These are phyloP conservation scores for Alauda arvensis DNA, from an alignment of 2,797 vertebrate genomes.

Conservation along the genomic window DNA sequence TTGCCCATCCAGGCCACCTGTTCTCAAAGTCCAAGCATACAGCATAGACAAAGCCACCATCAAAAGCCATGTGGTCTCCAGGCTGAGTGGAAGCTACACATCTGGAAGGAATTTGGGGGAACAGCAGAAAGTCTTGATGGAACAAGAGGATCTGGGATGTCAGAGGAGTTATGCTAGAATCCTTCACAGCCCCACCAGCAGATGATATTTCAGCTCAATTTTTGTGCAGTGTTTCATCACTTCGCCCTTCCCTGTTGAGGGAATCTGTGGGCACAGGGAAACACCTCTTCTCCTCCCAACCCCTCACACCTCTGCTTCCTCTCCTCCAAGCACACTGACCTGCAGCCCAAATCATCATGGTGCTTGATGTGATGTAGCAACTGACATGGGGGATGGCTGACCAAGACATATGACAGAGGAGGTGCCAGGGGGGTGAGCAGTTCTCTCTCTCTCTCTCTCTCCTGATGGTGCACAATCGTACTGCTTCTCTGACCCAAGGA, in stretches of 20 bases:
- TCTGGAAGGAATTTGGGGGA: slow-evolving; percentile 13
- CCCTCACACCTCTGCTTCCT: background rate
- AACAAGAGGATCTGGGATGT: background rate
- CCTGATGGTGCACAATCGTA: background rate
- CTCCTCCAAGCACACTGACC: background rate
- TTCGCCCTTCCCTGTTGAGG: background rate
- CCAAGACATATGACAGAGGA: background rate
- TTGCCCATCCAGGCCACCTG: background rate
- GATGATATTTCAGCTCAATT: background rate
- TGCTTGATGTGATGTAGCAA: slow-evolving; percentile 34
- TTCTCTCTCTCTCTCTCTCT: background rate
- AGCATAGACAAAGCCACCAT: slow-evolving; percentile 34
- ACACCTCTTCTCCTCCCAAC: background rate
- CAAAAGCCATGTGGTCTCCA: slow-evolving; percentile 21
- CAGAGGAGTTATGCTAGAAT: background rate
- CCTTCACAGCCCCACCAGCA: background rate
- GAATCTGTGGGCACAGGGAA: background rate
- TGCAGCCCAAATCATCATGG: background rate
- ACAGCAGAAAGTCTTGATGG: background rate
- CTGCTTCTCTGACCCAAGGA: background rate
- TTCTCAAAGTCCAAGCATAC: slow-evolving; percentile 1
- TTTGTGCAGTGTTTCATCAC: background rate
- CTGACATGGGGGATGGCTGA: background rate
- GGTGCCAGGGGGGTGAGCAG: background rate
- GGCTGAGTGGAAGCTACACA: slow-evolving; percentile 26